Base-by-base conservation (phyloP, 2,888 invertebrate species). In the Dendrolimus houi region DNA sequence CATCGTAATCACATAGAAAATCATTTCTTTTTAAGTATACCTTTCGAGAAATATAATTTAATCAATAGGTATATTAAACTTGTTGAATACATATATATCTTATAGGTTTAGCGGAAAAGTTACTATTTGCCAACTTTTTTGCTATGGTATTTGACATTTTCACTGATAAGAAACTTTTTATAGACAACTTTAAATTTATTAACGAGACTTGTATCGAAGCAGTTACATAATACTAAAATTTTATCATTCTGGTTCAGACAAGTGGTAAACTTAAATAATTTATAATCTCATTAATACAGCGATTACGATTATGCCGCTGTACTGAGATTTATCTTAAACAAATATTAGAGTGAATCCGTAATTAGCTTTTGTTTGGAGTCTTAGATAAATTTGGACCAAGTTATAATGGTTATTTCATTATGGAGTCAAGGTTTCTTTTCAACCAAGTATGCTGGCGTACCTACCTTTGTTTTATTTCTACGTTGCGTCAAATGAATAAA, bases 271-370 rank as follows among this genome's bases (percentile, higher is more conserved):
- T 62, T 55, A 59, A 29, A 29, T 66, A 69, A 73, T 71, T 67
- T 68, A 70, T 71, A 70, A 64, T 67, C 69, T 67, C 65, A 69
- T 66, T 68, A 67, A 62, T 66, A 68, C 67, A 57, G 64, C 70
- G 74, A 76, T 77, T 77, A 78, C 68, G 68, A 72, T 75, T 70
- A 68, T 75, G 79, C 83, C 77, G 77, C 81, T 73, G 81, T 75
- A 64, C 74, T 73, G 76, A 73, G 79, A 79, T 79, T 84, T 86
- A 88, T 87, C 88, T 85, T 68, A 57, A 60, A 73, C 75, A 85
- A 88, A 89, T 85, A 87, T 85, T 86, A 77, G 47, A 47, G 77
- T 77, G 79, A 80, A 81, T 84, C 75, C 75, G 74, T 83, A 84
- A 81, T 82, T 79, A 77, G 72, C 79, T 71, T 75, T 74, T 86